Evolutionary conservation across 2,888 invertebrate genomes (phyloP), one percentile per base, ranked within the genome.

Genomic region (Chaitophorus viminalis): DNA sequence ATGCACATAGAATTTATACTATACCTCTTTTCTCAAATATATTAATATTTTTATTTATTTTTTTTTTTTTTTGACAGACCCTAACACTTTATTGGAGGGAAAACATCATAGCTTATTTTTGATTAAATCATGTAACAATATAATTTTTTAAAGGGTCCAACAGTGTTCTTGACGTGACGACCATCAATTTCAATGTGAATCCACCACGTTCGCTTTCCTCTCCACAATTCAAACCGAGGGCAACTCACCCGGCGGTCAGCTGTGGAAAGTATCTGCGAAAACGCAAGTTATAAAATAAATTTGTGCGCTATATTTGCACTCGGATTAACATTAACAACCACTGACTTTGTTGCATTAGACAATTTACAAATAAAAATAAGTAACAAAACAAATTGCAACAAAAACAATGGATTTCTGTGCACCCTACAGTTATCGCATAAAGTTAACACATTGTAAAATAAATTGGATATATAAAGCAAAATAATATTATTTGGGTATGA

Each of bases 251-350:
- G 87, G 83, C 87, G 89, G 89, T 89, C 89, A 90, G 90, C 90
- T 90, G 90, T 90, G 90, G 90, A 90, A 90, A 90, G 89, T 89
- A 90, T 90, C 90, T 90, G 90, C 89, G 90, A 90, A 90, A 90
- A 90, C 90, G 90, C 90, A 90, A 90, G 89, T 89, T 87, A 87
- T 87, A 87, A 87, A 87, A 74, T 87, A 87, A 87, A 87, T 87
- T 81, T 87, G 79, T 81, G 79, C 79, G 17, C 65, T 86, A 81
- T 74, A 87, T 85, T 87, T 86, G 78, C 72, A 79, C 60, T 87
- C 18, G 81, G 79, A 65, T 87, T 81, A 87, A 79, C 79, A 87
- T 78, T 87, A 87, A 78, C 77, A 78, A 74, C 74, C 87, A 87
- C 87, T 87, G 87, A 81, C 14, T 87, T 87, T 87, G 87, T 87